Conservation (phyloP, 2,113 vertebrate genomes). For the Thryonomys swinderianus region DNA sequence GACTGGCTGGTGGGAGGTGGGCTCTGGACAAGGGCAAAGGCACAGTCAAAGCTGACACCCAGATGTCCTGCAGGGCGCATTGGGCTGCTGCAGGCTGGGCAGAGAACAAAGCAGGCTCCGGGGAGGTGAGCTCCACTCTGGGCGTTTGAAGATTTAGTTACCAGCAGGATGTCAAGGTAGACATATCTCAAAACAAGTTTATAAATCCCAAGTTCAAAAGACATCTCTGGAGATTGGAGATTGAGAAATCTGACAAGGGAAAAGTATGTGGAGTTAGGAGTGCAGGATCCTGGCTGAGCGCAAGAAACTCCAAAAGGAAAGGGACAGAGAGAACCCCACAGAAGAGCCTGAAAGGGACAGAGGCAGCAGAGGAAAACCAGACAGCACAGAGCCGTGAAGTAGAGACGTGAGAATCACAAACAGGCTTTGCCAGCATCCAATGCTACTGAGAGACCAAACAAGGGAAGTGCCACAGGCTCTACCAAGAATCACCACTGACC, state of each 20-base stretch:
- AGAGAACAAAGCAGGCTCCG: not conserved
- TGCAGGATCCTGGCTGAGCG: not conserved
- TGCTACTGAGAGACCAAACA: not conserved
- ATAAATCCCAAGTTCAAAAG: constrained; percentile 19
- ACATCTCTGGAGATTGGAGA: constrained; percentile 1
- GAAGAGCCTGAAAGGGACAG: not conserved
- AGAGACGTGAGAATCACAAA: not conserved
- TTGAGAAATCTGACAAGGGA: not conserved
- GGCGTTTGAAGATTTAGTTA: not conserved
- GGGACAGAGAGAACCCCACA: not conserved
- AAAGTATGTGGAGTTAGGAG: not conserved
- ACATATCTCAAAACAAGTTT: not conserved
- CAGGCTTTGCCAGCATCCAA: not conserved
- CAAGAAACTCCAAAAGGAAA: constrained; percentile 15
- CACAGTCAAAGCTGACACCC: not conserved
- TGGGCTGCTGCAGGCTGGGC: not conserved
- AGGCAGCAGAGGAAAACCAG: not conserved
- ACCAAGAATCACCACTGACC: not conserved
- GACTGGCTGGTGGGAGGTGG: not conserved
- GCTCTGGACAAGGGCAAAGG: not conserved
- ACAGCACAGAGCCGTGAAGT: not conserved
- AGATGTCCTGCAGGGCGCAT: not conserved
- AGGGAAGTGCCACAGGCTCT: not conserved
- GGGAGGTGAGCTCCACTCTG: not conserved
- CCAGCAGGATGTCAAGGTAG: not conserved